Base-by-base conservation (phyloP, 2,888 invertebrate genomes). In the Argyra leucocephala region DNA sequence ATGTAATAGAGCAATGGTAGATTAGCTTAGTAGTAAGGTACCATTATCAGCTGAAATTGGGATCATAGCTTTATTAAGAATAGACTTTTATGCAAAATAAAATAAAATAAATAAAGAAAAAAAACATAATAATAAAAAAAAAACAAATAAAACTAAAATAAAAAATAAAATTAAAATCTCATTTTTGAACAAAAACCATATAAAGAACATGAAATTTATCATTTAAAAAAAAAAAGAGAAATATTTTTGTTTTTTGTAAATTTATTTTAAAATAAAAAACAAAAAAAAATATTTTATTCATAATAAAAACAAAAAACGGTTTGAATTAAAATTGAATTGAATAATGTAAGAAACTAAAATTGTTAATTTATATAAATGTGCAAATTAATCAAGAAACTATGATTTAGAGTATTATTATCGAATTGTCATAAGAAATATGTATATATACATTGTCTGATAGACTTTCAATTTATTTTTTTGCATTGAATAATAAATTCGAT, bases 1-100 rank as follows among this genome's bases (percentile, higher is more conserved):
- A 12, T 48, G 18, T 48, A 65, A 72, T 74, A 74, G 77, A 75
- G 79, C 79, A 80, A 76, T 79, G 79, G 78, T 79, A 78, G 78
- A 75, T 75, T 74, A 71, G 75, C 79, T 80, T 80, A 80, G 79
- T 78, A 76, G 78, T 79, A 78, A 77, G 80, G 80, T 79, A 78
- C 80, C 79, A 80, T 76, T 79, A 80, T 80, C 81, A 81, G 81
- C 81, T 81, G 80, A 81, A 78, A 79, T 83, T 80, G 84, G 85
- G 85, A 82, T 83, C 83, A 85, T 84, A 86, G 86, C 85, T 86
- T 86, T 86, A 85, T 85, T 79, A 84, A 83, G 78, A 74, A 61
- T 61, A 61, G 61, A 61, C 61, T 61, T 31, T 61, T 65, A 61
- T 63, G 57, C 57, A 61, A 78, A 77, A 78, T 75, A 70, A 72